Base-by-base conservation (phyloP, 2,888 invertebrate genomes). In the Pollenia labialis region DNA sequence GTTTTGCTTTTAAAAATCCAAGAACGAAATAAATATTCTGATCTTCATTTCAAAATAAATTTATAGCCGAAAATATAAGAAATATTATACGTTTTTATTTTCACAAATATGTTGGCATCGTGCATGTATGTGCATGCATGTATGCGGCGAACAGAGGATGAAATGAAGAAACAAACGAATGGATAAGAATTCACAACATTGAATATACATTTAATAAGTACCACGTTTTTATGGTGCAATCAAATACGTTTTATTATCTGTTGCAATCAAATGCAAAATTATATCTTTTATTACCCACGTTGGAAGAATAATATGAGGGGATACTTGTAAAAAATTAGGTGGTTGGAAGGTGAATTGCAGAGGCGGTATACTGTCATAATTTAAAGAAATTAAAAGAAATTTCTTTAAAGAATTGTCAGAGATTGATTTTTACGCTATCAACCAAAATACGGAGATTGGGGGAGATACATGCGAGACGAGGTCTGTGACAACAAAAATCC, bases 241-340 rank as follows among this genome's bases (percentile, higher is more conserved):
- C 86, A 82, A 86, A 85, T 86, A 85, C 81, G 85, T 86, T 85
- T 88, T 88, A 85, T 80, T 86, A 86, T 86, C 83, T 84, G 81
- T 85, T 88, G 84, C 85, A 83, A 86, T 86, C 86, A 81, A 86
- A 86, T 85, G 87, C 85, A 85, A 80, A 82, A 87, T 79, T 82
- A 87, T 87, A 85, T 72, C 64, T 87, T 85, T 87, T 85, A 85
- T 87, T 76, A 75, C 76, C 64, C 77, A 77, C 62, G 48, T 69
- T 64, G 58, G 72, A 68, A 8, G 32, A 46, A 64, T 42, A 42
- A 40, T 23, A 68, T 40, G n/a, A 12, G 14, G 56, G 7, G 16
- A 14, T 18, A 58, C n/a, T n/a, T n/a, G n/a, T 3, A 8, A 40
- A 46, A 48, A 8, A 4, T 9, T 46, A 48, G n/a, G 14, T 18